A percentile compares a stretch with the other conserved stretches of the same genome.
phyloP scores from a whole-genome alignment of 2,113 vertebrate species.

The Thryonomys swinderianus region DNA sequence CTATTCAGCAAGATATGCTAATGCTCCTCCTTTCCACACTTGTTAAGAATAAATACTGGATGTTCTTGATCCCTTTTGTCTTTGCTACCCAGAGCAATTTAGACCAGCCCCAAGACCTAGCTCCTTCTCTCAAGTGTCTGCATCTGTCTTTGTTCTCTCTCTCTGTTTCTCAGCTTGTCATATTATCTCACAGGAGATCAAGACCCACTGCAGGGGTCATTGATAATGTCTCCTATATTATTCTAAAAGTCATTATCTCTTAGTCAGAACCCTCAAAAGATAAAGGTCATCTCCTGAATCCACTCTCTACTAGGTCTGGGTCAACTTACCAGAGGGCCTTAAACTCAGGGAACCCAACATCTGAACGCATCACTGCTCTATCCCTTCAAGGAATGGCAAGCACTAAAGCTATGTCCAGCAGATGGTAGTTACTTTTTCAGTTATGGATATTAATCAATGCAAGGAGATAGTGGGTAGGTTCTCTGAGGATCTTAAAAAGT shows the following conservation, averaged over 20 bases:
- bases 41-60: too few relatives aligned
- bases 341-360: neutral
- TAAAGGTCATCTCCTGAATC: neutral
- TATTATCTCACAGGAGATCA: too few relatives aligned
- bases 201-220: too few relatives aligned
- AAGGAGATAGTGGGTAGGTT: neutral
- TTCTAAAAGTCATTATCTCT: neutral
- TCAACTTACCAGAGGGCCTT: neutral
- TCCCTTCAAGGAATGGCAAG: neutral
- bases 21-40: too few relatives aligned
- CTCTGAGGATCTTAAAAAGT: neutral
- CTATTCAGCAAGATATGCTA: too few relatives aligned
- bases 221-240: too few relatives aligned
- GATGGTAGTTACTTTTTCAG: neutral
- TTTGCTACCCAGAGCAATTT: too few relatives aligned
- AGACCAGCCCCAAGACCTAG: too few relatives aligned
- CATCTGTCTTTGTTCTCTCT: too few relatives aligned
- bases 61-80: too few relatives aligned
- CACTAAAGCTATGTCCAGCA: neutral
- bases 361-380: neutral
- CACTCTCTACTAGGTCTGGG: neutral
- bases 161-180: too few relatives aligned
- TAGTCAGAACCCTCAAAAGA: neutral
- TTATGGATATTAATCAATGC: neutral
- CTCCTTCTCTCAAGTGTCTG: too few relatives aligned